phyloP scores from a whole-genome alignment of 1,140 invertebrate genomes.

The Augochlora pura region DNA sequence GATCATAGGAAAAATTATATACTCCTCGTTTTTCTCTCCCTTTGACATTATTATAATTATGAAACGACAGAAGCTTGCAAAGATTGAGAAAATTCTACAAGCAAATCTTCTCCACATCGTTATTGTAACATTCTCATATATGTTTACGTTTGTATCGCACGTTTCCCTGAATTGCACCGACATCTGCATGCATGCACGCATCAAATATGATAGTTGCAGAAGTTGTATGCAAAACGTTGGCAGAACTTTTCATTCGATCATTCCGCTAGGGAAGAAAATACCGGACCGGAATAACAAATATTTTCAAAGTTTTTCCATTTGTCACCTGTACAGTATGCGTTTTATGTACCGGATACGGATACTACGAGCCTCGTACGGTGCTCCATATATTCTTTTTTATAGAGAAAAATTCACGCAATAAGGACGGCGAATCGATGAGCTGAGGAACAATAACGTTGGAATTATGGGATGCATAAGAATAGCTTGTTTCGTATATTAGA shows the following conservation, averaged over 20 bases:
- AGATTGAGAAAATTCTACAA: too few species aligned
- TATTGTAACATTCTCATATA: background rate
- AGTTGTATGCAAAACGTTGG: background rate
- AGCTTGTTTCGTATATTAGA: too few species aligned
- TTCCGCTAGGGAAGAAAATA: background rate
- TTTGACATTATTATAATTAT: too few species aligned
- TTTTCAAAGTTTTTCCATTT: background rate
- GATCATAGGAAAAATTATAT: too few species aligned
- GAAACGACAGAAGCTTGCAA: too few species aligned
- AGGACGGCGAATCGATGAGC: too few species aligned
- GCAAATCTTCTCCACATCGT: too few species aligned
- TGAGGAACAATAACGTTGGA: too few species aligned
- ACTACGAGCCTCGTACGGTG: background rate
- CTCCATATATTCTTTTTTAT: background rate
- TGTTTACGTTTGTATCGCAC: background rate
- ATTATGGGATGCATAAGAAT: too few species aligned
- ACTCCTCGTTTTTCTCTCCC: too few species aligned
- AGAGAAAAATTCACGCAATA: too few species aligned
- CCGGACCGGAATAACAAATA: background rate
- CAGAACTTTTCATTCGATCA: background rate
- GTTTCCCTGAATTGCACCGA: too few species aligned
- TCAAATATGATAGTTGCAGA: background rate
- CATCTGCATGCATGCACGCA: background rate
- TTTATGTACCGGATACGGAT: background rate
- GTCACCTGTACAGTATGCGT: background rate